Percentiles rank a stretch among this genome's conserved stretches.
phyloP scores from a whole-genome alignment of 2,888 invertebrate species.

The Oegoconia quadripuncta region DNA sequence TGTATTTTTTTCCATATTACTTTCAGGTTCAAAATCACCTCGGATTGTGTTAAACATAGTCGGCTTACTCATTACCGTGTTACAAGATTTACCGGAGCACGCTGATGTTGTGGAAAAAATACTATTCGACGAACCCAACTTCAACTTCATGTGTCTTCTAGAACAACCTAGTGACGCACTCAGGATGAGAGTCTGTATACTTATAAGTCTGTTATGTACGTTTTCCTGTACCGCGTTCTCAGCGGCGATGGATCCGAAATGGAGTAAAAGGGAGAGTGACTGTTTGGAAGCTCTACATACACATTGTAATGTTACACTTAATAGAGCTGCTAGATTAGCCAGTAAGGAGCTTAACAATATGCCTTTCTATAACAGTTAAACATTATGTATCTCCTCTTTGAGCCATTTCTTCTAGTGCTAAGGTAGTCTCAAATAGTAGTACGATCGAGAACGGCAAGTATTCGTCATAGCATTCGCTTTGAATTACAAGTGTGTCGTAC shows the following conservation, averaged over 20 bases:
- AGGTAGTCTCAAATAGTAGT: too few species aligned
- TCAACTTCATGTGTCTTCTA: slow-evolving; percentile 76
- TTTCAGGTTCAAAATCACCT: slow-evolving; percentile 74
- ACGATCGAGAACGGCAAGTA: neutral
- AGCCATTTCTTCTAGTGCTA: too few species aligned
- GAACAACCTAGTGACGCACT: slow-evolving; percentile 78
- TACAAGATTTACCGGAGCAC: slow-evolving; percentile 87
- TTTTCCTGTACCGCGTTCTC: slow-evolving; percentile 83
- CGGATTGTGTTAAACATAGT: slow-evolving; percentile 84
- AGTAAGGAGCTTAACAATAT: slow-evolving; percentile 76
- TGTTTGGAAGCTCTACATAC: slow-evolving; percentile 79
- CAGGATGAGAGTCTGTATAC: slow-evolving; percentile 83
- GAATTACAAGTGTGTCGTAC: too few species aligned
- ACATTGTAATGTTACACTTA: slow-evolving; percentile 81
- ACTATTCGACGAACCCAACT: slow-evolving; percentile 73
- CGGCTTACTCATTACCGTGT: slow-evolving; percentile 85
- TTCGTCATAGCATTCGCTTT: too few species aligned
- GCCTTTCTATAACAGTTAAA: slow-evolving; percentile 63
- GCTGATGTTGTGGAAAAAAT: slow-evolving; percentile 87
- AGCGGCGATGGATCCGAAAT: slow-evolving; percentile 73
- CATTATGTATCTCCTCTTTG: too few species aligned
- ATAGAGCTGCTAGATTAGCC: slow-evolving; percentile 78
- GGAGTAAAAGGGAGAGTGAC: slow-evolving; percentile 80
- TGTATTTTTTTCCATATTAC: too few species aligned
- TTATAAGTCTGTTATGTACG: slow-evolving; percentile 84